A percentile compares a stretch with the other conserved stretches of the same genome.
phyloP scores from a whole-genome alignment of 2,113 vertebrate species.

The Xiphorhynchus elegans region DNA sequence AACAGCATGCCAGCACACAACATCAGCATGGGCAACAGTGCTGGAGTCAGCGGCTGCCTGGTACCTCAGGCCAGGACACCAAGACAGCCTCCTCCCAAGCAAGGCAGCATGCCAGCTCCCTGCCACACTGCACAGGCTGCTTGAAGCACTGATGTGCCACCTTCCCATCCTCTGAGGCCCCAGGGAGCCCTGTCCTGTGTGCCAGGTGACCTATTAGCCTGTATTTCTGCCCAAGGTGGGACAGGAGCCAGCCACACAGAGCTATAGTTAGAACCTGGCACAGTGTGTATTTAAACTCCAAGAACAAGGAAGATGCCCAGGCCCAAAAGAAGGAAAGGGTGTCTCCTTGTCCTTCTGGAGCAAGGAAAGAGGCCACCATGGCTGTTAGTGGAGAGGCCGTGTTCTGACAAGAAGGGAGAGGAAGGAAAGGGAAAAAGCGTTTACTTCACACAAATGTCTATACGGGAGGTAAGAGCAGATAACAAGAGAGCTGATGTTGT shows the following conservation, averaged over 20 bases:
- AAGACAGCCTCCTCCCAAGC: not conserved
- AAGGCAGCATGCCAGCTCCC: not conserved
- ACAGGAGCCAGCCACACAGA: not conserved
- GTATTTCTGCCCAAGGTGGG: not conserved
- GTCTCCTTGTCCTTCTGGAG: not conserved
- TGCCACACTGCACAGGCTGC: not conserved
- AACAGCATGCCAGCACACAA: not conserved
- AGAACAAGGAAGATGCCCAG: accelerated
- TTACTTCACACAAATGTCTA: slow-evolving; percentile 22
- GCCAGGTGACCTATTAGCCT: not conserved
- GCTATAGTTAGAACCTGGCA: not conserved
- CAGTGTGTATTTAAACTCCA: not conserved
- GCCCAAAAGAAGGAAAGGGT: not conserved
- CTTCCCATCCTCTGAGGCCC: accelerated
- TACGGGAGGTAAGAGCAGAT: not conserved
- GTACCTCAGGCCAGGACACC: not conserved
- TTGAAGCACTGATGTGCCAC: accelerated
- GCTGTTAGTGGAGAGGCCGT: accelerated
- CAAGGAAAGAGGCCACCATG: accelerated
- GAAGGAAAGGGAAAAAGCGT: slow-evolving; percentile 20
- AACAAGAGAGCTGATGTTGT: slow-evolving; percentile 18
- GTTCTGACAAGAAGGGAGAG: not conserved
- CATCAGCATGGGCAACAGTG: not conserved
- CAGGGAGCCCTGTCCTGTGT: not conserved
- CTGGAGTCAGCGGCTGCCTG: not conserved